Base-by-base conservation (phyloP, 2,797 vertebrate genomes). In the Balearica regulorum region DNA sequence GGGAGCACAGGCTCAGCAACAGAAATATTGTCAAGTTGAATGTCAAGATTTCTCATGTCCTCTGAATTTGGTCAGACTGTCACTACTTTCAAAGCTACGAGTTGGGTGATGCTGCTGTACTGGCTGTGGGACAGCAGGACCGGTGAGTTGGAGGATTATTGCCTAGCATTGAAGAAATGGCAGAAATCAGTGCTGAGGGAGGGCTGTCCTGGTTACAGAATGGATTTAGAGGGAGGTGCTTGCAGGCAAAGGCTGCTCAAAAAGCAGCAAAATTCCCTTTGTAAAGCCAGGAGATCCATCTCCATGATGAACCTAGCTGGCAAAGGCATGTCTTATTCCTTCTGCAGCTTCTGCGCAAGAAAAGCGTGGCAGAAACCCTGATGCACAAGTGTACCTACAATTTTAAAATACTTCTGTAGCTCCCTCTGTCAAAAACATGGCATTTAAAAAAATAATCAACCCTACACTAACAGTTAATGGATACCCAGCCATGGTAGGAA, bases 11-110 rank as follows among this genome's bases (percentile, higher is more conserved):
- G 65, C 83, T 94, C 28, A 18, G 71, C 3, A 41, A 69, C 49
- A 79, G 75, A 87, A 83, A 87, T 13, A 11, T 44, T 89, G 79
- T 82, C 82, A 86, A 95, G 78, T 83, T 87, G 82, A 96, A 96
- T 86, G 93, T 95, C 95, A 94, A 87, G 76, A 87, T 94, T 89
- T 90, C 46, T 65, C 0, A 0, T 48, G 89, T 92, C 92, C 93
- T 94, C 87, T 94, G 95, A 95, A 94, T 85, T 83, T 71, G 60
- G 75, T 43, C 9, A 1, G 29, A 22, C 70, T 72, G 51, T 24
- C 49, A 53, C 62, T 26, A 9, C 60, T 87, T 65, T 4, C 1
- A 58, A 81, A 90, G 39, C 18, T 29, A 2, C 0, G 9, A n/a
- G 53, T 22, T 88, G 80, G 65, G 28, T 35, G 61, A 11, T 13